These are phyloP conservation scores for Eilema sororculum DNA, from an alignment of 2,888 invertebrate species.

Conservation along the genomic window DNA sequence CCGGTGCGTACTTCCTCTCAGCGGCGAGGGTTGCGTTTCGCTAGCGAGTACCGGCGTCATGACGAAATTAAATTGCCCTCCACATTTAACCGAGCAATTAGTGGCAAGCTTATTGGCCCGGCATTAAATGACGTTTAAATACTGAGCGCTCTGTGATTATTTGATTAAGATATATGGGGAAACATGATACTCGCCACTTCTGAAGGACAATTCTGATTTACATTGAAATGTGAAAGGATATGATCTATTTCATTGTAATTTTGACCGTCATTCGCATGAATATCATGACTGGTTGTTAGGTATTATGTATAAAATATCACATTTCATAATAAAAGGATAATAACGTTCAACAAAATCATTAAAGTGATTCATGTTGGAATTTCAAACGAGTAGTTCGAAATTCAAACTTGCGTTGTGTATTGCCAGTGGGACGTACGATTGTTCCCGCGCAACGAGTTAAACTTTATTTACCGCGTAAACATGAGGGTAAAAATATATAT, in stretches of 20 bases:
- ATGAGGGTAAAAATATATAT: constrained; percentile 73
- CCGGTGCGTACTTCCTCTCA: constrained; percentile 67
- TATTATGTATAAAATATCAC: neutral
- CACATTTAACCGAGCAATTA: constrained; percentile 67
- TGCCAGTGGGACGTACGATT: constrained; percentile 25
- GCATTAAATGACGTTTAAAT: constrained; percentile 60
- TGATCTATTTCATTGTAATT: constrained; percentile 47
- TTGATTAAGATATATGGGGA: constrained; percentile 64
- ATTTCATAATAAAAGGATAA: neutral
- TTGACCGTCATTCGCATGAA: constrained; percentile 31
- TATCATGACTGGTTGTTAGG: neutral
- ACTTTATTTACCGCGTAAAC: constrained; percentile 52
- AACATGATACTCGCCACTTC: constrained; percentile 59
- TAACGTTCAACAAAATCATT: neutral
- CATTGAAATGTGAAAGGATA: constrained; percentile 67
- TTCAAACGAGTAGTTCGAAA: constrained; percentile 4
- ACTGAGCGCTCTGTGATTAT: constrained; percentile 50
- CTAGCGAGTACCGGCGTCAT: constrained; percentile 42
- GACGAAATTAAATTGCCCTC: constrained; percentile 71
- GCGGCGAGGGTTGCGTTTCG: constrained; percentile 55
- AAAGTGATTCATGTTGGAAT: constrained; percentile 23
- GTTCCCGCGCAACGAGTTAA: constrained; percentile 37
- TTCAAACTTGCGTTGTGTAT: constrained; percentile 47
- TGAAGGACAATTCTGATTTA: constrained; percentile 61
- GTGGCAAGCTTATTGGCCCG: constrained; percentile 64